A percentile compares a stretch with the other conserved stretches of the same genome.
Evolutionary conservation across 2,113 vertebrate species (phyloP).

Genomic region (Collichthys lucidus): DNA sequence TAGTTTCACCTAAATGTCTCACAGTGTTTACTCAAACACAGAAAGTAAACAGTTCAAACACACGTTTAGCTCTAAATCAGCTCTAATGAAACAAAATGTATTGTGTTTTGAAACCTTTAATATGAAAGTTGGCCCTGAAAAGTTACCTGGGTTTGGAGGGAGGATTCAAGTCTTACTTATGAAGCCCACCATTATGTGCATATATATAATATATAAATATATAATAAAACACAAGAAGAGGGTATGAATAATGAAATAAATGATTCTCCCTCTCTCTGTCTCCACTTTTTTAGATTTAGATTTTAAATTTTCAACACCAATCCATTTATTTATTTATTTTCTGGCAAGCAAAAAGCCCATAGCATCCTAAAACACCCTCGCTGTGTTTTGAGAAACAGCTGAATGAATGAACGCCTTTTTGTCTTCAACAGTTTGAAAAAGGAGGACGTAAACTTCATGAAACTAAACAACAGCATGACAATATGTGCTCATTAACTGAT

Average conservation of each 20-base stretch:
- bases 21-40: background rate
- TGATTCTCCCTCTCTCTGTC: background rate
- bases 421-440: background rate
- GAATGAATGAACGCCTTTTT: background rate
- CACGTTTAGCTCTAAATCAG: background rate
- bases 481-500: constrained; percentile 52
- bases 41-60: background rate
- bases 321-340: background rate
- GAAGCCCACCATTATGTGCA: too few relatives aligned
- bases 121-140: background rate
- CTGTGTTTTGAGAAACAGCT: background rate
- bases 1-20: background rate
- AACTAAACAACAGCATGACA: constrained; percentile 22
- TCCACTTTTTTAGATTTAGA: background rate
- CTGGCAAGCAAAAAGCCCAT: background rate
- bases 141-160: too few relatives aligned
- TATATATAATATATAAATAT: background rate
- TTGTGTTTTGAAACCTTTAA: background rate
- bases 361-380: background rate
- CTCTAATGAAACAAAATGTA: background rate
- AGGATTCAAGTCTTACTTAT: background rate
- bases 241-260: background rate
- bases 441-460: constrained; percentile 12
- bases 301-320: background rate
- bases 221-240: background rate